Percentiles rank a stretch among this genome's conserved stretches.
phyloP scores from a whole-genome alignment of 2,113 vertebrate genomes.

The Glareola pratincola region DNA sequence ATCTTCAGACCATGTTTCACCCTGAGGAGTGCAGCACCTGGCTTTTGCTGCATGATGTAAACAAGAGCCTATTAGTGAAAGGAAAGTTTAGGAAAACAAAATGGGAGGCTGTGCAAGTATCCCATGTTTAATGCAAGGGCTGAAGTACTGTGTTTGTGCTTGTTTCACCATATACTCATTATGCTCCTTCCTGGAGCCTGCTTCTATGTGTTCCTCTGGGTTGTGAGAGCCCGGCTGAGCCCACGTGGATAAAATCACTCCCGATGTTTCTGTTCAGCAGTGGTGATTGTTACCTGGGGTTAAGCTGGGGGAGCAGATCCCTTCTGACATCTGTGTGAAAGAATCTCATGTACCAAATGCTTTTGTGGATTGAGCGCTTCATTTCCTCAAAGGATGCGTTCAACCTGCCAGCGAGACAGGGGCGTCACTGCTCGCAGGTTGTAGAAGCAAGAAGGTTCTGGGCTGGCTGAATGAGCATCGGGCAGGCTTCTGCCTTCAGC shows the following conservation, averaged over 20 bases:
- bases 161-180: not conserved
- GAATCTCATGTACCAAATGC: not conserved
- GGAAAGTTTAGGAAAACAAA: not conserved
- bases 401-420: not conserved
- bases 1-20: not conserved
- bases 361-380: not conserved
- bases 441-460: not conserved
- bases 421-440: not conserved
- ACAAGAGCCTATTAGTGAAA: not conserved
- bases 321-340: not conserved
- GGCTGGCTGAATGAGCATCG: not conserved
- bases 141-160: not conserved
- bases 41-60: not conserved
- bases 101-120: not conserved
- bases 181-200: not conserved
- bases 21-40: not conserved
- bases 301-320: not conserved
- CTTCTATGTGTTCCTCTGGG: rapidly evolving
- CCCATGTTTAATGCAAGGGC: not conserved
- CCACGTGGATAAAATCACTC: not conserved
- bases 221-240: not conserved
- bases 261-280: not conserved
- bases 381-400: not conserved
- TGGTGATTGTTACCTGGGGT: not conserved
- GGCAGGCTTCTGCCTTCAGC: not conserved